phyloP scores from a whole-genome alignment of 1,140 invertebrate species.

The Drosophila suzukii region DNA sequence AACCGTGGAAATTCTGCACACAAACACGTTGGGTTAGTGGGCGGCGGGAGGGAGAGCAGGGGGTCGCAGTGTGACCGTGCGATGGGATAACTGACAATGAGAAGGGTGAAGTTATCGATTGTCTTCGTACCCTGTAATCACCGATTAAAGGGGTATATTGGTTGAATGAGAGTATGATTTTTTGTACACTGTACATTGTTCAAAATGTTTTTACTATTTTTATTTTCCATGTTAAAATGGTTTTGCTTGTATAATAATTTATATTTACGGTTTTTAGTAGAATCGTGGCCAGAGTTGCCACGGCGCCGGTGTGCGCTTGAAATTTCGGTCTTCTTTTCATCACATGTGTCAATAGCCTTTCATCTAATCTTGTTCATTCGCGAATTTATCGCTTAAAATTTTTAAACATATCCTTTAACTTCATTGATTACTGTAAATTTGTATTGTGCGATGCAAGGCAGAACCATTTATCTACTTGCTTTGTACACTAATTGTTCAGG shows the following conservation, averaged over 20 bases:
- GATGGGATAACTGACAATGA: neutral
- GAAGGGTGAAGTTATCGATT: slow-evolving; percentile 2
- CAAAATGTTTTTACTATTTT: neutral
- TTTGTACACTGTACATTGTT: too few species aligned
- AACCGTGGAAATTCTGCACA: slow-evolving; percentile 27
- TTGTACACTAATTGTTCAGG: neutral
- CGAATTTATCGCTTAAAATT: neutral
- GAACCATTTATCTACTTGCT: neutral
- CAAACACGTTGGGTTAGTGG: slow-evolving; percentile 16
- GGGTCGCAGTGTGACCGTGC: neutral
- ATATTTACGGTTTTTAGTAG: slow-evolving; percentile 2
- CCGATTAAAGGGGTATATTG: neutral
- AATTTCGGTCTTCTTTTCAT: neutral
- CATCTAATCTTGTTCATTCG: neutral
- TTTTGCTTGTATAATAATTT: neutral
- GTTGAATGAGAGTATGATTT: rapidly evolving
- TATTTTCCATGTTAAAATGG: too few species aligned
- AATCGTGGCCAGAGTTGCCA: slow-evolving; percentile 21
- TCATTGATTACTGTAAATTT: neutral
- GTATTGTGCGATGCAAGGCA: neutral
- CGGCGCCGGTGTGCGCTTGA: neutral
- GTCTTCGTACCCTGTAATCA: neutral
- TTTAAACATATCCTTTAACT: neutral
- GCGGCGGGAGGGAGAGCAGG: slow-evolving; percentile 11
- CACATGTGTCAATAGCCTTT: neutral